These are phyloP conservation scores for Epizoanthus stellaris DNA, from an alignment of 92 coral and sea anemone genomes.

Conservation along the genomic window DNA sequence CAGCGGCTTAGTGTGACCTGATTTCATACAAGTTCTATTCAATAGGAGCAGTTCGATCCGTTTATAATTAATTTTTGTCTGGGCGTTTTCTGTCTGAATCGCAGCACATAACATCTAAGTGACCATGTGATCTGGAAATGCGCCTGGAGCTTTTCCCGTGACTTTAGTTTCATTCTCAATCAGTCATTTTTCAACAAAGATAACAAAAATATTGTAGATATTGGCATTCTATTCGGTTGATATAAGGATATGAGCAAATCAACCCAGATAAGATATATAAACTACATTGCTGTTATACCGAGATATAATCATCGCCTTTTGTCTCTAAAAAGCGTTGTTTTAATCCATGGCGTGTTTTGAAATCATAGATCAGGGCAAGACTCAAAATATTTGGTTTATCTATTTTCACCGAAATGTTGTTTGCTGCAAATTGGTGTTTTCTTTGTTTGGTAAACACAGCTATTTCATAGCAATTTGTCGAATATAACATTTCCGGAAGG, in stretches of 20 bases:
- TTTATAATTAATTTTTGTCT: neutral
- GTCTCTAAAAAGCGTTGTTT: constrained; percentile 5
- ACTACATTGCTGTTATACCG: constrained; percentile 19
- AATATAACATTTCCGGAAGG: constrained; percentile 8
- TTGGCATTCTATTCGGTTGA: too few species aligned
- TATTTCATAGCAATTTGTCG: constrained; percentile 7
- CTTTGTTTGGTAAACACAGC: constrained; percentile 17
- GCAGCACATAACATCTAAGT: neutral
- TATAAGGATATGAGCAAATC: neutral
- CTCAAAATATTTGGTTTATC: constrained; percentile 24
- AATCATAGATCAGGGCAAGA: neutral
- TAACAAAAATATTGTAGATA: neutral
- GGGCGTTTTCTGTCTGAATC: neutral
- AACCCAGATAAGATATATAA: neutral
- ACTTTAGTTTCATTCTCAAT: constrained; percentile 46
- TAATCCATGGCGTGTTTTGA: constrained; percentile 20
- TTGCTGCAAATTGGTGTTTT: constrained; percentile 4
- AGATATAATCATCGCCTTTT: constrained; percentile 22
- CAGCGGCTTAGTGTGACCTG: neutral
- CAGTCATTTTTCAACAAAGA: constrained; percentile 43
- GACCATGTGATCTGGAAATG: neutral
- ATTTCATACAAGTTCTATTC: constrained; percentile 23
- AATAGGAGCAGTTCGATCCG: neutral
- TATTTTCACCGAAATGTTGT: constrained; percentile 12
- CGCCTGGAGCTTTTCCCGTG: constrained; percentile 3